Conservation (phyloP, 2,797 vertebrate genomes). For the Gallirallus australis region DNA sequence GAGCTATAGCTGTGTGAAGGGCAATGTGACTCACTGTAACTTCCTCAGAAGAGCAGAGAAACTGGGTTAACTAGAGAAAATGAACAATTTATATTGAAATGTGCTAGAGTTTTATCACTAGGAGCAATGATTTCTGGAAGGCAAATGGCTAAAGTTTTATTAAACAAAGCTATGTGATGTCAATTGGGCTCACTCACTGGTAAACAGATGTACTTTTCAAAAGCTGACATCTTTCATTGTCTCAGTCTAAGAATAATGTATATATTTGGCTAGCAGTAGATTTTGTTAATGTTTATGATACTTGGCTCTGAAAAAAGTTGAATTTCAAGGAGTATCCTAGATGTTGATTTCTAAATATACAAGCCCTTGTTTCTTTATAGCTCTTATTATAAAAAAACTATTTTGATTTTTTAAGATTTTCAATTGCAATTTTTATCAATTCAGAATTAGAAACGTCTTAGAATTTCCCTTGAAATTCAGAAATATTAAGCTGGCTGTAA, state of each 20-base stretch:
- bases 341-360: not conserved
- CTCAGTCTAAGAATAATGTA: not conserved
- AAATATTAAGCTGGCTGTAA: not conserved
- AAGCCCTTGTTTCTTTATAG: not conserved
- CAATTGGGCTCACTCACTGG: not conserved
- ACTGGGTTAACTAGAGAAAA: not conserved
- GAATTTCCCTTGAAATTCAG: not conserved
- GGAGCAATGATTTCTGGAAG: not conserved
- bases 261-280: not conserved
- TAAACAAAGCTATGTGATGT: not conserved
- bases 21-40: not conserved
- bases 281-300: not conserved
- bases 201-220: conserved; percentile 1
- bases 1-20: not conserved
- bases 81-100: not conserved
- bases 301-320: not conserved
- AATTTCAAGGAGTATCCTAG: not conserved
- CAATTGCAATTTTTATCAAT: not conserved
- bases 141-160: not conserved
- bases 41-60: not conserved
- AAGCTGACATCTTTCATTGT: not conserved
- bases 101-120: not conserved
- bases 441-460: not conserved
- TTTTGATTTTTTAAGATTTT: not conserved
- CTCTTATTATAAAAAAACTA: not conserved